Base-by-base conservation (phyloP, 2,888 invertebrate species). In the Oxycera nigricornis region DNA sequence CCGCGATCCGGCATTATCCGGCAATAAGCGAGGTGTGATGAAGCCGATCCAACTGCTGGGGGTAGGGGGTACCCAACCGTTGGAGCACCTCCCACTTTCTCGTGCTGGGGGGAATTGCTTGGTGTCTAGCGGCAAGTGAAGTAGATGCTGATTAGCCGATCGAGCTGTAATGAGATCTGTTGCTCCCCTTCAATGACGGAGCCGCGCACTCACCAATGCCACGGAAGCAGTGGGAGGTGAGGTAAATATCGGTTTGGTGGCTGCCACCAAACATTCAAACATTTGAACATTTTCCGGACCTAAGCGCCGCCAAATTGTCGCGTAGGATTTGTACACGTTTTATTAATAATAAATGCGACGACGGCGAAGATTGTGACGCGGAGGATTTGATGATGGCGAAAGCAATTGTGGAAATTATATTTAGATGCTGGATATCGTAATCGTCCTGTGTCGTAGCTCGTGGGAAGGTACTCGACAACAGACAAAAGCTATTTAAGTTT, bases 41-140 rank as follows among this genome's bases (percentile, higher is more conserved):
- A 62, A 35, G 62, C 22, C 39, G 35, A 17, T 62, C 62, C 62
- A 62, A 62, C 39, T 62, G 39, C 62, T 35, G 62, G 62, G 62
- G 46, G 67, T 17, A 28, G 26, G 39, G 39, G 20, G 30, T 22
- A 55, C 39, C 6, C 7, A 62, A 30, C 50, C 20, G 22, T 52
- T 22, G 30, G 50, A 68, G 68, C 68, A 68, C 68, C 68, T 68
- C 68, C 68, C 68, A 68, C 68, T 68, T 68, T 68, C 68, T 68
- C 31, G 28, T 50, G 68, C 50, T 68, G 46, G 50, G 68, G 50
- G 62, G 30, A 50, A 41, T 17, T n/a, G n/a, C n/a, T n/a, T n/a
- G n/a, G 26, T n/a, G 50, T 30, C 22, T 68, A 68, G 68, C 50
- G 52, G 50, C 30, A 50, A 68, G 50, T 68, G 50, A 52, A 50